Evolutionary conservation across 1,140 invertebrate genomes (phyloP), one percentile per base, ranked within the genome.

Genomic region (Drosophila kanapiae): DNA sequence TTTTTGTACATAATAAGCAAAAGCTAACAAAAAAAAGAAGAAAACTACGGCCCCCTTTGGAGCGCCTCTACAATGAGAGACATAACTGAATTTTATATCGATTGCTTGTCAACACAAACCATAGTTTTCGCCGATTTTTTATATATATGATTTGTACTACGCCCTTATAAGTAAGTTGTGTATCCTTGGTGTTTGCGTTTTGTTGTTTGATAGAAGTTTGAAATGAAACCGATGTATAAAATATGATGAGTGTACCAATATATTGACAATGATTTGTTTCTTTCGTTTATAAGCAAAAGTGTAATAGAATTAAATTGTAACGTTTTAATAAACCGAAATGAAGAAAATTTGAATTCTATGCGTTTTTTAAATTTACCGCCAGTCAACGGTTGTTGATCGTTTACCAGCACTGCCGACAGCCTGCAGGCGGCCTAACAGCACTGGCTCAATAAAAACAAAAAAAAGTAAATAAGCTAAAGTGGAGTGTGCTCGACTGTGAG

Each of bases 231-330:
- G 68, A 65, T 86, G 86, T 90, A 91, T 90, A 90, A 90, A 90
- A 91, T 91, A 90, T 91, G 79, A 91, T 90, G 79, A 82, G 70
- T 86, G 85, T 90, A 90, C 68, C 86, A 85, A 91, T 56, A 91
- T 56, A 56, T 91, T 90, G 85, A 90, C 86, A 80, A 90, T 81
- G 86, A 88, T 91, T 90, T 90, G 85, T 90, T 90, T 90, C 86
- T 85, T 90, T 90, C 86, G 82, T 90, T 90, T 90, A 85, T 91
- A 91, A 90, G 86, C 75, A 90, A 90, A 88, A 91, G 85, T 90
- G 85, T 90, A 90, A 90, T 90, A 90, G 85, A 79, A 76, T 90
- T 90, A 82, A 85, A 91, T 88, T 90, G 86, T 90, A 90, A 90
- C 81, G 82, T 90, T 90, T 91, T 90, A 90, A 90, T 90, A 85